A percentile compares a stretch with the other conserved stretches of the same genome.
Conservation (phyloP, 2,888 invertebrate species). For the Augochlorella aurata region DNA sequence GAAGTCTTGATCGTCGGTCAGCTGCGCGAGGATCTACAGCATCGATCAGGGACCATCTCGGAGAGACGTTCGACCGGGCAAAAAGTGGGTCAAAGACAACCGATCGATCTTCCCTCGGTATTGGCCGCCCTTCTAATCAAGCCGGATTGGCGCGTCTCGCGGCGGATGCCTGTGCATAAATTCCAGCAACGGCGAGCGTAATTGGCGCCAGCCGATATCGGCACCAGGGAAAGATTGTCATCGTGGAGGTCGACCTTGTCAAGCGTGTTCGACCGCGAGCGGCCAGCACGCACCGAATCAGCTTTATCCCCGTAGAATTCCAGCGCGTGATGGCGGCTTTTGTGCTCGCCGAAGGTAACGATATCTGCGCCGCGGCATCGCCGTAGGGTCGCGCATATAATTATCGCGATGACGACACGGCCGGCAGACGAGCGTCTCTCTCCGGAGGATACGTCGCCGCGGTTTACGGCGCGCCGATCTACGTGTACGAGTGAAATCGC, state of each 20-base stretch:
- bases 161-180: slow-evolving; percentile 61
- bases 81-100: slow-evolving; percentile 61
- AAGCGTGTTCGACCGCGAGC: slow-evolving; percentile 23
- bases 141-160: slow-evolving; percentile 29
- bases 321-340: slow-evolving; percentile 24
- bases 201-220: slow-evolving; percentile 65
- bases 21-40: background rate
- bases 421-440: slow-evolving; percentile 27
- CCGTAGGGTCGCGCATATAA: slow-evolving; percentile 55
- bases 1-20: background rate
- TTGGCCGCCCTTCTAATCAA: slow-evolving; percentile 51
- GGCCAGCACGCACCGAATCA: slow-evolving; percentile 34
- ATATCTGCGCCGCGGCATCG: slow-evolving; percentile 59
- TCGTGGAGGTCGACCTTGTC: slow-evolving; percentile 66
- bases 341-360: slow-evolving; percentile 45
- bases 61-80: slow-evolving; percentile 7
- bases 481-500: slow-evolving; percentile 56
- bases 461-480: slow-evolving; percentile 19
- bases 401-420: slow-evolving; percentile 63
- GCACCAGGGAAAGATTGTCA: slow-evolving; percentile 62
- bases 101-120: slow-evolving; percentile 55
- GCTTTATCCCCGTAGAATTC: slow-evolving; percentile 47
- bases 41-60: slow-evolving; percentile 1
- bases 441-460: slow-evolving; percentile 23
- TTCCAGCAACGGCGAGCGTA: slow-evolving; percentile 59